Evolutionary conservation across 2,797 vertebrate species (phyloP), one percentile per base, ranked within the genome.

Genomic region (Xenops minutus): DNA sequence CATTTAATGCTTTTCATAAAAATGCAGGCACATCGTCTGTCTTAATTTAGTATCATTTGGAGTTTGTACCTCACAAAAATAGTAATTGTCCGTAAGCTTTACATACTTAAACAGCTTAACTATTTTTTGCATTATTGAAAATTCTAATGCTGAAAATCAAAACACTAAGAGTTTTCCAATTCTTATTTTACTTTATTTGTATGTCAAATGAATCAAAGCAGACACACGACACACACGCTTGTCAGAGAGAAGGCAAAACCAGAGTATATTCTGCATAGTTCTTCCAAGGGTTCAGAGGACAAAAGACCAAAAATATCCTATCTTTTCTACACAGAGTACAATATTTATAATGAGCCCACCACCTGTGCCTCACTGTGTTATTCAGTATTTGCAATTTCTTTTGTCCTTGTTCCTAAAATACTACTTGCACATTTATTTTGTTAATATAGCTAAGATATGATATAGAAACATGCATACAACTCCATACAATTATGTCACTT

Each of bases 161-260:
- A 79, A 75, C 24, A 18, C 2, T 58, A 81, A 30, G 1, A 41
- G 32, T 36, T 88, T 80, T 63, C 27, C 5, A 74, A 11, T 44
- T 74, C 29, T 56, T 63, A 32, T 21, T 71, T 77, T 61, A 14
- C 30, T 78, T 76, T 56, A 43, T 24, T 90, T 80, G 64, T 34
- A 46, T 1, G 1, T 54, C 18, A 69, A 15, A 58, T 55, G 14
- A 29, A 63, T 34, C 26, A 78, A 75, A 68, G 14, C 18, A 74
- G 36, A 61, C 0, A 0, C 0, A n/a, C 7, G 8, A 68, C 5
- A 44, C 8, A 66, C 0, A 3, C 51, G 12, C 5, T 68, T 56
- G 10, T 46, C 39, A 64, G 26, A 61, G 32, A 72, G n/a, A 75
- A 82, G 34, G 7, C 37, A 89, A 84, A 72, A 44, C 2, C 8